These are phyloP conservation scores for Hydrolagus affinis DNA, from an alignment of 2,113 vertebrate genomes.

Conservation along the genomic window DNA sequence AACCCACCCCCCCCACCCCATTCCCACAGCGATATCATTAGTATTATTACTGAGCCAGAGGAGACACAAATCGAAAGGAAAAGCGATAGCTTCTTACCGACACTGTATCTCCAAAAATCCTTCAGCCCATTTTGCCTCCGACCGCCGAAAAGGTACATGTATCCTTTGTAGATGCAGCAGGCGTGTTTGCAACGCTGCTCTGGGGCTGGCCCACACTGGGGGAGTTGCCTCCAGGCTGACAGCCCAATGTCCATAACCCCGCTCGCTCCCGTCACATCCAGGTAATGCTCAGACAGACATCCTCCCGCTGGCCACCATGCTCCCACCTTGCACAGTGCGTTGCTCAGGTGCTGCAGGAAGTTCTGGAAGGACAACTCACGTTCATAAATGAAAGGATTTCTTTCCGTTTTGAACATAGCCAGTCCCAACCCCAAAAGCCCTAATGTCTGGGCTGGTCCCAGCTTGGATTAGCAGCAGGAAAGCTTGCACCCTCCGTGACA, in stretches of 20 bases:
- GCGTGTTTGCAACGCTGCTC: conserved; percentile 69
- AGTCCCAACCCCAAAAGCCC: too few relatives aligned
- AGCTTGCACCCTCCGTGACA: too few relatives aligned
- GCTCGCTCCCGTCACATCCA: background rate
- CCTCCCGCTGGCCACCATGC: background rate
- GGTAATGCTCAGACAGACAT: background rate
- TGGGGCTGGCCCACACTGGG: conserved; percentile 51
- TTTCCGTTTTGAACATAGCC: too few relatives aligned
- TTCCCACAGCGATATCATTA: too few relatives aligned
- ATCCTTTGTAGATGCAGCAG: conserved; percentile 50
- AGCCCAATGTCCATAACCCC: conserved; percentile 6
- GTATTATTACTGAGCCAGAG: too few relatives aligned
- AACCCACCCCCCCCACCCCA: too few relatives aligned
- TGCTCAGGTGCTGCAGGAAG: background rate
- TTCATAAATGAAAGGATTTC: too few relatives aligned
- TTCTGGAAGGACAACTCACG: background rate
- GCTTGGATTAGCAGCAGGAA: too few relatives aligned
- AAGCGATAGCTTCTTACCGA: conserved; percentile 53
- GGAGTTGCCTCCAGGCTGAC: conserved; percentile 50
- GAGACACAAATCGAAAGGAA: too few relatives aligned
- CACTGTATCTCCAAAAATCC: conserved; percentile 74
- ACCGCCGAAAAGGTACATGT: conserved; percentile 70
- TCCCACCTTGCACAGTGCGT: background rate
- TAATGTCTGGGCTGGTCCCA: too few relatives aligned
- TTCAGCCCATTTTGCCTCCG: conserved; percentile 47